A percentile compares a stretch with the other conserved stretches of the same genome.
These are phyloP conservation scores for Tauraco erythrolophus DNA, from an alignment of 2,113 vertebrate genomes.

Conservation along the genomic window DNA sequence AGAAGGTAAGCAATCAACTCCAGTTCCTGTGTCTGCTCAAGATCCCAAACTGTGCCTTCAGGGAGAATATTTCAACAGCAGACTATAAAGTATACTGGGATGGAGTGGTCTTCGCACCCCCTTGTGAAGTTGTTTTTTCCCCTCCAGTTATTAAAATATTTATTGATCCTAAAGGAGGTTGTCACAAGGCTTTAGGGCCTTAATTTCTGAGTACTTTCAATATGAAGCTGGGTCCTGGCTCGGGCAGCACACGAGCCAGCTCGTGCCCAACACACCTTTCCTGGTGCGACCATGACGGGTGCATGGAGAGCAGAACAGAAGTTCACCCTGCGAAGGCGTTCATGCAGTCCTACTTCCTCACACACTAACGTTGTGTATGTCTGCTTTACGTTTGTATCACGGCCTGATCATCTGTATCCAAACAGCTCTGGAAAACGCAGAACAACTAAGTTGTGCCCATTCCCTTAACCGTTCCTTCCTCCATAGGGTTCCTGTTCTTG, in stretches of 20 bases:
- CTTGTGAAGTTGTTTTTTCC: neutral
- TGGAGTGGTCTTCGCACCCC: neutral
- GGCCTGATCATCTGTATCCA: neutral
- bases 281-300: neutral
- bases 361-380: rapidly evolving
- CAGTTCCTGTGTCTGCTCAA: neutral
- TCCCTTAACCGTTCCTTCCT: neutral
- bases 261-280: neutral
- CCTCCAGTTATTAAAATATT: neutral
- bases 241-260: rapidly evolving
- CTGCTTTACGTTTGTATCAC: neutral
- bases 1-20: neutral
- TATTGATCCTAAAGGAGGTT: neutral
- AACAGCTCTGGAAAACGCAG: neutral
- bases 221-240: neutral
- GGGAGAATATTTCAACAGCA: neutral
- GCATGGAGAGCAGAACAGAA: neutral
- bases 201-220: neutral
- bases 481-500: neutral
- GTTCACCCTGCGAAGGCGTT: neutral
- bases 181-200: neutral
- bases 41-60: neutral
- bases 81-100: neutral
- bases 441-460: neutral
- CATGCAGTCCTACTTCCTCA: neutral